Percentiles rank a stretch among this genome's conserved stretches.
phyloP scores from a whole-genome alignment of 2,888 invertebrate species.

The Lepidochrysops patricia region DNA sequence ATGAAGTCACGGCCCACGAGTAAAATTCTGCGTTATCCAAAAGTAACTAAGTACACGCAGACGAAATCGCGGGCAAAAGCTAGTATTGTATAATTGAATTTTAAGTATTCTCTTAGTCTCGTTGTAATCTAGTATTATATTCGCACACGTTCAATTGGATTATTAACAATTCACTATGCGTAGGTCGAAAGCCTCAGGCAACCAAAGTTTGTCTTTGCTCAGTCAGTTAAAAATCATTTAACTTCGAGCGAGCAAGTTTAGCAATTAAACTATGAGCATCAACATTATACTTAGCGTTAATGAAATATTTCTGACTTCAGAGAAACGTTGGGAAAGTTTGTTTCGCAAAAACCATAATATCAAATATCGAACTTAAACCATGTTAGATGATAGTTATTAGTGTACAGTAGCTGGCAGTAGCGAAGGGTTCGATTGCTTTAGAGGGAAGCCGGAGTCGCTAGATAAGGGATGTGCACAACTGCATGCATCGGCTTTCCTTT shows the following conservation, averaged over 20 bases:
- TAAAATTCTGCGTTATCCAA: no score
- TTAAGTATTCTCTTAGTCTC: not conserved
- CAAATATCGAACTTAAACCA: no score
- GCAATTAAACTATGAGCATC: not conserved
- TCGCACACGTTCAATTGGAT: not conserved
- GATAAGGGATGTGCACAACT: no score
- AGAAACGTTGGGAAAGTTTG: not conserved
- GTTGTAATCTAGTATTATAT: not conserved
- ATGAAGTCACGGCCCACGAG: no score
- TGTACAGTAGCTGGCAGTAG: no score
- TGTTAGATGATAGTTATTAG: no score
- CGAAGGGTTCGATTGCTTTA: no score
- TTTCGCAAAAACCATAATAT: no score
- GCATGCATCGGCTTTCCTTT: no score
- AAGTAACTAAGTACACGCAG: no score
- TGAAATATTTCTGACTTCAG: not conserved
- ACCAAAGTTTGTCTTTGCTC: not conserved
- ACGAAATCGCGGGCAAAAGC: not conserved
- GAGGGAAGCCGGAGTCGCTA: no score
- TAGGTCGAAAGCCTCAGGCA: not conserved
- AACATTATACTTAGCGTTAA: not conserved
- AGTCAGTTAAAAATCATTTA: constrained; percentile 1
- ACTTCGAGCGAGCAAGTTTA: not conserved
- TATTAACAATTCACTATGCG: constrained; percentile 1
- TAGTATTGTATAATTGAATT: not conserved